These are phyloP conservation scores for Oncorhynchus kisutch DNA, from an alignment of 2,113 vertebrate species.

Conservation along the genomic window DNA sequence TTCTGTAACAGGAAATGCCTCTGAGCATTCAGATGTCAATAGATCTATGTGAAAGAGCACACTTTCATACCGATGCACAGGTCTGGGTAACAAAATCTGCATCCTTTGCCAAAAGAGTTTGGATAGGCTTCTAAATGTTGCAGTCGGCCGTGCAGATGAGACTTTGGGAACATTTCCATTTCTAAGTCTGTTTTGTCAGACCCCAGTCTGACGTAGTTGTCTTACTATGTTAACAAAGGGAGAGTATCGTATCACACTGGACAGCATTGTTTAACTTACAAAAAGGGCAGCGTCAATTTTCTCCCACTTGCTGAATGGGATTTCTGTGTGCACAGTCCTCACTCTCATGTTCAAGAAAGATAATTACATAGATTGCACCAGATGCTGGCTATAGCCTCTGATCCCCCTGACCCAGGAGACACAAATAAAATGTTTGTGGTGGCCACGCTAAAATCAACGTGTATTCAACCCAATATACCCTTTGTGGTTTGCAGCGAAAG, in stretches of 20 bases:
- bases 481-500: slow-evolving; percentile 9
- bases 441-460: slow-evolving; percentile 6
- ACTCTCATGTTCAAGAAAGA: not conserved
- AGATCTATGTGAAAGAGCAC: not conserved
- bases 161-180: not conserved
- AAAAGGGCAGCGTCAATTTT: not conserved
- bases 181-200: too few species aligned
- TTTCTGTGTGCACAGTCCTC: not conserved
- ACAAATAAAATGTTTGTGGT: slow-evolving; percentile 9
- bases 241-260: not conserved
- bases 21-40: not conserved
- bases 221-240: not conserved
- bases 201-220: too few species aligned
- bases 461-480: not conserved
- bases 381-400: not conserved
- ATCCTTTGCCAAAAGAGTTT: not conserved
- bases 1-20: not conserved
- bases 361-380: not conserved
- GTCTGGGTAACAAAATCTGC: not conserved
- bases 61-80: not conserved
- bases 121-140: too few species aligned
- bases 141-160: too few species aligned
- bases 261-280: not conserved
- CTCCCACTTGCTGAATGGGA: not conserved
- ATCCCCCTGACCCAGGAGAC: not conserved